phyloP scores from a whole-genome alignment of 2,797 vertebrate genomes.

The Coreius guichenoti region DNA sequence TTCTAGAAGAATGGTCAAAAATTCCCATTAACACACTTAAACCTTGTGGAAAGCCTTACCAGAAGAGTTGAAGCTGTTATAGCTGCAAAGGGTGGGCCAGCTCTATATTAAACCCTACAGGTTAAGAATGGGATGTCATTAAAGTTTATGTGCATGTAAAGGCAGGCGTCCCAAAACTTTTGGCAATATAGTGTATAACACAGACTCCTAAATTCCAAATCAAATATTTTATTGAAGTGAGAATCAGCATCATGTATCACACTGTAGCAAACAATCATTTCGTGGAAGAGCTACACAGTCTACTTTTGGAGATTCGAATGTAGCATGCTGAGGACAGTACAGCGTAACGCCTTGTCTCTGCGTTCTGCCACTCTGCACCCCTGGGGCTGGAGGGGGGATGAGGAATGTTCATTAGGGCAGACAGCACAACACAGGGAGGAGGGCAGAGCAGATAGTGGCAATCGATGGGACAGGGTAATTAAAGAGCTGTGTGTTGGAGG shows the following conservation, averaged over 20 bases:
- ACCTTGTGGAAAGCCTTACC: too few relatives aligned
- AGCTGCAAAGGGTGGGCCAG: too few relatives aligned
- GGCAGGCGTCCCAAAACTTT: too few relatives aligned
- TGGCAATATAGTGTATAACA: too few relatives aligned
- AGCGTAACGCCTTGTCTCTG: background rate
- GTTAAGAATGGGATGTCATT: too few relatives aligned
- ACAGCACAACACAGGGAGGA: slow-evolving; percentile 68
- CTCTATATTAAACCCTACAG: too few relatives aligned
- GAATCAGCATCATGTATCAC: background rate
- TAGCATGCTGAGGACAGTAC: background rate
- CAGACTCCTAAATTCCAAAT: background rate
- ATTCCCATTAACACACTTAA: too few relatives aligned
- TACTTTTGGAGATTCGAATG: background rate
- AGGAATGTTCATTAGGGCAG: slow-evolving; percentile 82
- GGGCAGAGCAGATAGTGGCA: slow-evolving; percentile 68
- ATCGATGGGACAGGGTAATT: slow-evolving; percentile 87
- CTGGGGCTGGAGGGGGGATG: slow-evolving; percentile 59
- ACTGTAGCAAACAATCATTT: background rate
- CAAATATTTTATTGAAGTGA: background rate
- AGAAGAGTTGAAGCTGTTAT: too few relatives aligned
- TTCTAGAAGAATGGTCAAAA: too few relatives aligned
- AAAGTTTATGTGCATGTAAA: too few relatives aligned
- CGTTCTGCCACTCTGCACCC: slow-evolving; percentile 54
- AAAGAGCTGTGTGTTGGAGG: slow-evolving; percentile 76
- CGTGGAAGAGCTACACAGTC: background rate